Evolutionary conservation across 64 coral and sea anemone species (phyloP).

Genomic region (Exaiptasia diaphana): DNA sequence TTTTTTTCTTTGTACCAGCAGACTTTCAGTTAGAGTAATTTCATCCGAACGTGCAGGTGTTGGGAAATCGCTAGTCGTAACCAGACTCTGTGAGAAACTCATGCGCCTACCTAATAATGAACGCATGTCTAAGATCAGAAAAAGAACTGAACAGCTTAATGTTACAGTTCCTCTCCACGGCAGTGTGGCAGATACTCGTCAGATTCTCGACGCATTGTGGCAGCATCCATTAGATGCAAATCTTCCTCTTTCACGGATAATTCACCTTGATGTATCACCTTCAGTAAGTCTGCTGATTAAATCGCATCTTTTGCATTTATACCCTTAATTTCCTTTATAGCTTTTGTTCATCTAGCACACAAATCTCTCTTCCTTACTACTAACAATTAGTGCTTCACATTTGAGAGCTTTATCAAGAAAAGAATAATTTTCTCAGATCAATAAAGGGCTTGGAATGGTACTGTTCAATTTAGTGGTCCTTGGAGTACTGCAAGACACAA

Average conservation of each 20-base stretch:
- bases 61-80: slow-evolving; percentile 63
- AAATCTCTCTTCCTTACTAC: too few species aligned
- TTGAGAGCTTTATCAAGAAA: too few species aligned
- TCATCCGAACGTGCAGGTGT: slow-evolving; percentile 62
- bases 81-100: slow-evolving; percentile 57
- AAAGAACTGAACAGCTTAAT: background rate
- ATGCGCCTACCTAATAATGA: slow-evolving; percentile 60
- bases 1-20: too few species aligned
- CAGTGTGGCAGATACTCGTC: slow-evolving; percentile 43
- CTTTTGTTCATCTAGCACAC: too few species aligned
- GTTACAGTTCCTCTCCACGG: slow-evolving; percentile 80
- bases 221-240: slow-evolving; percentile 43
- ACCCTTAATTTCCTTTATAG: too few species aligned
- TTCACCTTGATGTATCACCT: slow-evolving; percentile 90
- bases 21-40: slow-evolving; percentile 67
- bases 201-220: slow-evolving; percentile 45
- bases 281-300: slow-evolving; percentile 72
- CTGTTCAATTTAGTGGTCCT: slow-evolving; percentile 81
- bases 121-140: background rate
- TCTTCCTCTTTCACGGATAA: slow-evolving; percentile 75
- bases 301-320: too few species aligned
- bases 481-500: slow-evolving; percentile 51
- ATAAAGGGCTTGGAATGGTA: slow-evolving; percentile 62
- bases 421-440: too few species aligned
- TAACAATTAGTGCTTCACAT: too few species aligned